A percentile compares a stretch with the other conserved stretches of the same genome.
Conservation (phyloP, 2,797 vertebrate genomes). For the Cossypha polioptera region DNA sequence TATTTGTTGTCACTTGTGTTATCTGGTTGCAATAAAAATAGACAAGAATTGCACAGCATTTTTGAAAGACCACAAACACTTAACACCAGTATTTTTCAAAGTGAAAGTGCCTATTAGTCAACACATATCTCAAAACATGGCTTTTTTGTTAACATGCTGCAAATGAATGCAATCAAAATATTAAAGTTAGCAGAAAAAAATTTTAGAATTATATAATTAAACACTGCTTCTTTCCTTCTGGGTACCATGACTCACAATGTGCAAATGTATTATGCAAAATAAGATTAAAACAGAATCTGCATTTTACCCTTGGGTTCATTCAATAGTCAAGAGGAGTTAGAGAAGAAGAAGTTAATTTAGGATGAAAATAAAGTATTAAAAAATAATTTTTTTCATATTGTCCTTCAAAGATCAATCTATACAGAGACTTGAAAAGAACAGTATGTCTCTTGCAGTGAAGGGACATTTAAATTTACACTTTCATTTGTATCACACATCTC, state of each 20-base stretch:
- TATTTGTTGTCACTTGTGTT: not conserved
- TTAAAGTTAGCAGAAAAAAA: not conserved
- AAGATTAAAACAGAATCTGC: constrained; percentile 65
- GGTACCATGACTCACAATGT: constrained; percentile 62
- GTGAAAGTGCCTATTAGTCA: not conserved
- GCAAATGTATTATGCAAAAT: constrained; percentile 71
- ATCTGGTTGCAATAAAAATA: not conserved
- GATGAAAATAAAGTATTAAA: constrained; percentile 61
- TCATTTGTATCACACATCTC: not conserved
- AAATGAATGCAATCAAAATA: constrained; percentile 9
- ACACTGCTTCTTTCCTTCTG: constrained; percentile 58
- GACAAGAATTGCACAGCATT: not conserved
- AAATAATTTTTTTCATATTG: not conserved
- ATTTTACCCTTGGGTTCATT: constrained; percentile 68
- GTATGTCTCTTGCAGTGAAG: not conserved
- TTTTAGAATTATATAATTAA: constrained; percentile 33
- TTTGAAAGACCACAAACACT: not conserved
- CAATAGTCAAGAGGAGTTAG: constrained; percentile 61
- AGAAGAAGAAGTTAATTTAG: constrained; percentile 67
- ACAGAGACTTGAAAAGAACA: not conserved
- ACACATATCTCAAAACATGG: not conserved
- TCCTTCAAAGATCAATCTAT: constrained; percentile 7
- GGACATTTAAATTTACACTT: not conserved
- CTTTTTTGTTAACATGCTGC: not conserved
- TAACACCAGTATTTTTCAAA: not conserved